Conservation (phyloP, 2,113 vertebrate genomes). For the Oncorhynchus tshawytscha region DNA sequence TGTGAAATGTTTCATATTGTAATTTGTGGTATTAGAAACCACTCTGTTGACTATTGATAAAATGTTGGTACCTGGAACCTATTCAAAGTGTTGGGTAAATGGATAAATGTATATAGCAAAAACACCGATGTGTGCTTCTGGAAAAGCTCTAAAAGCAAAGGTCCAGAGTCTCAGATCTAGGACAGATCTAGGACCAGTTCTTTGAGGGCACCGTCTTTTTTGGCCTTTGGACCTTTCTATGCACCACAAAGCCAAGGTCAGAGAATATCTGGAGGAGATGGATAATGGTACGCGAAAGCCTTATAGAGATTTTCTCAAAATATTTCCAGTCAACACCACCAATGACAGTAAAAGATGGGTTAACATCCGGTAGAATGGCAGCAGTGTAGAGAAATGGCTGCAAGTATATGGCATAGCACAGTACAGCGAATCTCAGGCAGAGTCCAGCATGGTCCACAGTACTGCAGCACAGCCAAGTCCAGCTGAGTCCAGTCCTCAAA, state of each 20-base stretch:
- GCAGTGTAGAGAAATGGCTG: constrained; percentile 40
- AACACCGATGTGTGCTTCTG: constrained; percentile 44
- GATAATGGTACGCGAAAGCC: constrained; percentile 33
- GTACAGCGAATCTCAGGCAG: constrained; percentile 9
- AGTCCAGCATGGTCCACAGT: constrained; percentile 36
- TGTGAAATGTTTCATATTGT: constrained; percentile 30
- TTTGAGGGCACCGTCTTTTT: constrained; percentile 37
- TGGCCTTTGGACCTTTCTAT: constrained; percentile 16
- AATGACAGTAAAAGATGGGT: constrained; percentile 54
- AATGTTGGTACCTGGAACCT: constrained; percentile 40
- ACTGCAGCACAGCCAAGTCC: constrained; percentile 15
- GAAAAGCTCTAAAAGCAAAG: constrained; percentile 55
- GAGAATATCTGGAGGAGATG: no score
- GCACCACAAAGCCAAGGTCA: no score
- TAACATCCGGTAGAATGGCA: constrained; percentile 35
- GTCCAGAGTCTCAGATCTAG: constrained; percentile 54
- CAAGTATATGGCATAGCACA: constrained; percentile 17
- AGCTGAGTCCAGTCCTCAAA: neutral
- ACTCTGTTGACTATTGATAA: constrained; percentile 51
- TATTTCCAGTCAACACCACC: neutral
- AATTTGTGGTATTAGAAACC: constrained; percentile 47
- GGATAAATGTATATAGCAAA: constrained; percentile 44
- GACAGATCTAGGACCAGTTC: constrained; percentile 56
- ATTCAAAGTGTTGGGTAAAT: constrained; percentile 25
- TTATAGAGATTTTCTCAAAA: constrained; percentile 36